A percentile compares a stretch with the other conserved stretches of the same genome.
Conservation (phyloP, 1,140 invertebrate species). For the Drosophila parvula region DNA sequence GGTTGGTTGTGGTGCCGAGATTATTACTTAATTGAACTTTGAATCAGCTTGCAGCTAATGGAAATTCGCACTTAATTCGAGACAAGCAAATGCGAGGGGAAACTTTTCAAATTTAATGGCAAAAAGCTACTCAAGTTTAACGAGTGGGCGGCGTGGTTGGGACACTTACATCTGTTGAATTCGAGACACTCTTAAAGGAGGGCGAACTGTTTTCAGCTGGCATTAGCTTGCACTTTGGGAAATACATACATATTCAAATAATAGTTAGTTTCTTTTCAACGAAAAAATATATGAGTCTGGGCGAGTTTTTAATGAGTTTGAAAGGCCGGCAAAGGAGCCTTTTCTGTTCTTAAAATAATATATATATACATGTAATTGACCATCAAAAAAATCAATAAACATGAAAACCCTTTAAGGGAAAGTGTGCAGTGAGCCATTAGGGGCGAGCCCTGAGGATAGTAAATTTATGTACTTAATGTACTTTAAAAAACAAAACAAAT, state of each 20-base stretch:
- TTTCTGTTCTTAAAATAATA: constrained; percentile 31
- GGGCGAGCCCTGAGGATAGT: constrained; percentile 9
- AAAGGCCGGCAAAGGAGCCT: too few relatives aligned
- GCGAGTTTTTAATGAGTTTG: constrained; percentile 13
- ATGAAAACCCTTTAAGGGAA: constrained; percentile 7
- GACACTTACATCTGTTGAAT: constrained; percentile 80
- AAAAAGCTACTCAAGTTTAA: constrained; percentile 35
- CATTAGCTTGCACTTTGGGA: constrained; percentile 73
- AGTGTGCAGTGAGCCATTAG: neutral
- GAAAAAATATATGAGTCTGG: constrained; percentile 1
- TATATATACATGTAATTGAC: constrained; percentile 24
- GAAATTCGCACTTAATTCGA: constrained; percentile 62
- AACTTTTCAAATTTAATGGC: constrained; percentile 36
- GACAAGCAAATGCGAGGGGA: constrained; percentile 1
- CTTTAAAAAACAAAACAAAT: constrained; percentile 4
- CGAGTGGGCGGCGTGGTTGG: constrained; percentile 4
- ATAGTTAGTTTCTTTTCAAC: constrained; percentile 7
- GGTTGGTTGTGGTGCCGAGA: constrained; percentile 32
- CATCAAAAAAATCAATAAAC: constrained; percentile 21
- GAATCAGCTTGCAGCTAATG: constrained; percentile 57
- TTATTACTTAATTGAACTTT: constrained; percentile 77
- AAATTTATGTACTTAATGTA: neutral
- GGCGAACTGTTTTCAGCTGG: constrained; percentile 76
- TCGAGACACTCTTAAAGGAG: constrained; percentile 75
- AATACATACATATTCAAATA: constrained; percentile 21